These are phyloP conservation scores for Crypturellus tataupa DNA, from an alignment of 2,797 vertebrate species.

Conservation along the genomic window DNA sequence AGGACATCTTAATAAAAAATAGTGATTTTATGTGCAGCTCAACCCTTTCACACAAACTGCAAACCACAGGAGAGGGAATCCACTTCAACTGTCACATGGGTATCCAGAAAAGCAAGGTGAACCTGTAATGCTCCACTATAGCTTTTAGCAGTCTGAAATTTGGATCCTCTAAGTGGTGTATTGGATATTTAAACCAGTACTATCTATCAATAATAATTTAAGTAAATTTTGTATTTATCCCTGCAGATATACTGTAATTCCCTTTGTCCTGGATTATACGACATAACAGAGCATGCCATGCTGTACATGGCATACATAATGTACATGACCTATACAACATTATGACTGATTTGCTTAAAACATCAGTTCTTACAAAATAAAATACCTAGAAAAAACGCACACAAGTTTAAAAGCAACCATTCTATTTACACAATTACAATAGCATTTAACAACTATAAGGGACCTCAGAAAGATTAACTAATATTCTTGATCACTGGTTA, in stretches of 20 bases:
- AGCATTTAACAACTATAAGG: background rate
- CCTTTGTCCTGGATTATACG: background rate
- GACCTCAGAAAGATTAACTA: constrained; percentile 1
- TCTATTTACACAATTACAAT: background rate
- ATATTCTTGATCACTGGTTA: background rate
- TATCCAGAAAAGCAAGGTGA: background rate
- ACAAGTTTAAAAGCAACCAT: background rate
- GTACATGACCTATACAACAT: background rate
- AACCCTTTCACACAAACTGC: background rate
- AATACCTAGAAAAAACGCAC: background rate
- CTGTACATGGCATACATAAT: background rate
- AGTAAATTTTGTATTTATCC: background rate
- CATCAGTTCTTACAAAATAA: background rate
- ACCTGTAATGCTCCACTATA: background rate
- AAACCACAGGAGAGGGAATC: background rate
- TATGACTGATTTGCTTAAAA: background rate
- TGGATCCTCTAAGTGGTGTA: background rate
- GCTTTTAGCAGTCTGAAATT: background rate
- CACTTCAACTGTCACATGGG: background rate
- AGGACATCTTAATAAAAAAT: background rate
- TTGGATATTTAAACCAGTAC: background rate
- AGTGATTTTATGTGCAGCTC: background rate
- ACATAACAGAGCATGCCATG: background rate
- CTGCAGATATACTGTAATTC: background rate
- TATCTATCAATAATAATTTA: background rate